Evolutionary conservation across 2,888 invertebrate species (phyloP), one percentile per base, ranked within the genome.

Genomic region (Drosophila picticornis): DNA sequence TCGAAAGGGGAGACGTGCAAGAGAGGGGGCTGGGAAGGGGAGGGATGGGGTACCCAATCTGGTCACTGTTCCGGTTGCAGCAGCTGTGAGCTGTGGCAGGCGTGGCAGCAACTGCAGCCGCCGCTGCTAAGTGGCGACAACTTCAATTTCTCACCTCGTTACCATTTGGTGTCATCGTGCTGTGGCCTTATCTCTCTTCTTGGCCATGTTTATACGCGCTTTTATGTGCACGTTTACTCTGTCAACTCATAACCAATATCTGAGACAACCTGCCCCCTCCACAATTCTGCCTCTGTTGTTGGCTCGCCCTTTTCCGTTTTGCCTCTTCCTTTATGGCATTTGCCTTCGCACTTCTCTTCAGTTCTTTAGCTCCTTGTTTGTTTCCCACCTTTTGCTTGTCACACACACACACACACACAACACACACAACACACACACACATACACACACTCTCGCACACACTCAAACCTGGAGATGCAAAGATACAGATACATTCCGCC

Each of bases 121-220:
- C 53, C 22, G 5, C 55, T 48, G 40, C 34, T 46, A 46, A 16
- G 16, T 46, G 34, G 36, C 68, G 40, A 29, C 61, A 75, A 81
- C 66, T 68, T 58, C 64, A 64, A 63, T 67, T 81, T 77, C 77
- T 77, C 81, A 81, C 81, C 81, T 78, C 64, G 80, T 59, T 79
- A 43, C 46, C 58, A 40, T 58, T 70, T 58, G 51, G 58, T 62
- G 60, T 66, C 57, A 58, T 55, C 50, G 57, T 40, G 27, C 43
- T 56, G 36, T 51, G 62, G 80, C 77, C 62, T 71, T 67, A 58
- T 77, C 48, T 76, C 48, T 76, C 63, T 43, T 53, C 48, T 83
- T 78, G 59, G 74, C 62, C 80, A 82, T 82, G 71, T 82, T 81
- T 81, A 34, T 64, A 64, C 50, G 73, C 61, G 50, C 68, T 65